Percentiles rank a stretch among this genome's conserved stretches.
Conservation (phyloP, 1,140 invertebrate genomes). For the Hyposmocoma kahamanoa region DNA sequence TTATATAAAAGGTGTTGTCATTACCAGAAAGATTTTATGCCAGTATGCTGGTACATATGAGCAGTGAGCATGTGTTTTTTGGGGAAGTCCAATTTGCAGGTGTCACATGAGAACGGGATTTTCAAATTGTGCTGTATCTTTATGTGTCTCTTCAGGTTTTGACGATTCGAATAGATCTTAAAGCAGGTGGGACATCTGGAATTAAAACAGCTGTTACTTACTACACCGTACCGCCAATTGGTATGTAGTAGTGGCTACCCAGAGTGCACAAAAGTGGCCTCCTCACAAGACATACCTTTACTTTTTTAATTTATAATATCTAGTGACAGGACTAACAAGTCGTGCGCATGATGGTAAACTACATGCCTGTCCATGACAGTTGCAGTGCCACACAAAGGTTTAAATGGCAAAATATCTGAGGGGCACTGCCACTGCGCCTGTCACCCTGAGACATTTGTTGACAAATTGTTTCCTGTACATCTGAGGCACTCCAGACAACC, state of each 20-base stretch:
- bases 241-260: not conserved
- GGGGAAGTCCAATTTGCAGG: conserved; percentile 53
- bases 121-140: conserved; percentile 48
- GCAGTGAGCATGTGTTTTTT: conserved; percentile 58
- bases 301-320: not conserved
- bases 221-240: not conserved
- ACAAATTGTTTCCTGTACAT: not conserved
- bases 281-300: not conserved
- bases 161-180: conserved; percentile 50
- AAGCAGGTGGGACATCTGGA: conserved; percentile 54
- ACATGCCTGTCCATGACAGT: no score
- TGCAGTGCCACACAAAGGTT: no score
- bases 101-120: conserved; percentile 49
- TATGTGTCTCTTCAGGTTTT: conserved; percentile 58
- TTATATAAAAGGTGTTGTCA: not conserved
- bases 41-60: conserved; percentile 67
- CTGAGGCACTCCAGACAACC: not conserved
- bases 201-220: conserved; percentile 3
- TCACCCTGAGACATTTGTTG: no score
- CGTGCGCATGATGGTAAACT: no score
- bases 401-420: no score
- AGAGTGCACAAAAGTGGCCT: not conserved
- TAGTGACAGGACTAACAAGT: no score
- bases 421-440: no score
- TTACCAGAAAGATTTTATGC: conserved; percentile 64